Percentiles rank a stretch among this genome's conserved stretches.
Evolutionary conservation across 2,797 vertebrate species (phyloP).

Genomic region (Simalia tracyae): DNA sequence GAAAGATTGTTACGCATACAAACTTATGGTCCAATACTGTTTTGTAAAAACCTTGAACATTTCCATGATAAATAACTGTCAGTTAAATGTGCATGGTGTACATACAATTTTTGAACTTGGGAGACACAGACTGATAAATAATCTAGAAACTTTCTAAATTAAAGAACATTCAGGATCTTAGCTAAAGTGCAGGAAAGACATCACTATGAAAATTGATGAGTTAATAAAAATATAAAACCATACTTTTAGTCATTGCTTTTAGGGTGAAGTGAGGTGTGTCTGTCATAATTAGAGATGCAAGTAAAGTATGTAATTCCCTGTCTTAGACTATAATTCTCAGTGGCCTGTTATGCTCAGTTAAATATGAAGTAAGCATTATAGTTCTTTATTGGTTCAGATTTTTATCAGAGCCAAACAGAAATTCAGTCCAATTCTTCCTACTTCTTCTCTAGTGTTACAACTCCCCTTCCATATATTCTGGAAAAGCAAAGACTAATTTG

Average conservation of each 20-base stretch:
- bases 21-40: neutral
- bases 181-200: neutral
- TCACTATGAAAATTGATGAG: neutral
- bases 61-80: neutral
- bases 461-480: neutral
- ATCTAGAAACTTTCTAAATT: neutral
- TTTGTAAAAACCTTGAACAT: neutral
- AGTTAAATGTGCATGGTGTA: neutral
- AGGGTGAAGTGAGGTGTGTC: neutral
- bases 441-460: neutral
- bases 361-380: too few relatives aligned
- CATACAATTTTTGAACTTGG: neutral
- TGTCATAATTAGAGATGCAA: neutral
- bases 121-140: neutral
- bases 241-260: neutral
- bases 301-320: neutral
- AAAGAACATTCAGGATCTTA: neutral
- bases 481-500: neutral
- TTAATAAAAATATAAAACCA: neutral
- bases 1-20: neutral
- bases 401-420: neutral
- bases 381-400: neutral
- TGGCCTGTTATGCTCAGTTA: neutral
- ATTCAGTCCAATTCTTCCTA: neutral
- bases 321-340: neutral